These are phyloP conservation scores for Danaus plexippus DNA, from an alignment of 1,140 invertebrate species.

Conservation along the genomic window DNA sequence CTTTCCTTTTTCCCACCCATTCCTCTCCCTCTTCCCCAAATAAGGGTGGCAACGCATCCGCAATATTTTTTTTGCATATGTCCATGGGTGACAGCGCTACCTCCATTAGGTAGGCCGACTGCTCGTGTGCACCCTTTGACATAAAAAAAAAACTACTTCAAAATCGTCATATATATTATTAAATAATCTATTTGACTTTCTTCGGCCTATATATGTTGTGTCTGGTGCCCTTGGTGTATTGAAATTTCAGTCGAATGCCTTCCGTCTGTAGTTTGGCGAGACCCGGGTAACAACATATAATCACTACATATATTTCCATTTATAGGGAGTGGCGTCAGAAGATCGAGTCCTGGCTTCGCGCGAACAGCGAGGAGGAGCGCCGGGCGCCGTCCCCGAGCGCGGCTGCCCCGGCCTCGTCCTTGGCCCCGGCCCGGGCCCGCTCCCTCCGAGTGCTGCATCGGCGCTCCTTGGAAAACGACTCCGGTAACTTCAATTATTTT, in stretches of 20 bases:
- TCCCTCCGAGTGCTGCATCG: constrained; percentile 71
- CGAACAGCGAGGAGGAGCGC: constrained; percentile 87
- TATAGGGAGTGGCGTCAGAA: constrained; percentile 86
- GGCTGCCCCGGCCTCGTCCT: constrained; percentile 69
- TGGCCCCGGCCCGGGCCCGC: constrained; percentile 72
- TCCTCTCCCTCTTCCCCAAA: too few relatives aligned
- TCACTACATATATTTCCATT: too few relatives aligned
- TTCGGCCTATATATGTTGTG: background rate
- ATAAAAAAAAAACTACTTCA: too few relatives aligned
- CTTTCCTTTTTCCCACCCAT: too few relatives aligned
- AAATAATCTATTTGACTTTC: background rate
- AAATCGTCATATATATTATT: background rate
- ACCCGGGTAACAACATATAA: too few relatives aligned
- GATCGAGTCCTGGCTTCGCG: constrained; percentile 91
- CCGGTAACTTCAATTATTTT: constrained; percentile 69
- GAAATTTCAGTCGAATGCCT: background rate
- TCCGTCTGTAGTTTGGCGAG: too few relatives aligned
- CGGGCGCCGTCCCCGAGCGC: constrained; percentile 77
- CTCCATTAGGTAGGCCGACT: too few relatives aligned
- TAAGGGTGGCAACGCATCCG: too few relatives aligned
- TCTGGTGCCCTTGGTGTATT: background rate
- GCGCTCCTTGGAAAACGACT: constrained; percentile 85
- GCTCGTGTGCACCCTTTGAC: too few relatives aligned
- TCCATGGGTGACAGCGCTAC: too few relatives aligned
- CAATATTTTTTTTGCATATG: too few relatives aligned